These are phyloP conservation scores for Brachystomella parvula DNA, from an alignment of 1,140 invertebrate species.

Conservation along the genomic window DNA sequence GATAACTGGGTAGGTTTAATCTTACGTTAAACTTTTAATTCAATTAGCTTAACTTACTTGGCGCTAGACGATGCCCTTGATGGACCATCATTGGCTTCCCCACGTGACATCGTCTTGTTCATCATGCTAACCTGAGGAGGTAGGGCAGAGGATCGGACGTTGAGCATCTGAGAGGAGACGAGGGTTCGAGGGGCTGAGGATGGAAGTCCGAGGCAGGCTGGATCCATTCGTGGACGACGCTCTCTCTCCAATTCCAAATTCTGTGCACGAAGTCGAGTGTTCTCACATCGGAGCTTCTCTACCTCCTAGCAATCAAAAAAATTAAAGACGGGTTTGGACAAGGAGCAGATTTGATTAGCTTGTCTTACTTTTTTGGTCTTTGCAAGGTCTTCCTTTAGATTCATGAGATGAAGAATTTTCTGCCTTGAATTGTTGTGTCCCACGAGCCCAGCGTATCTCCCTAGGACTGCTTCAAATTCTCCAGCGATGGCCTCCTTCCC, in stretches of 20 bases:
- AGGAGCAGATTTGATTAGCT: neutral
- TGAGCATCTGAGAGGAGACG: neutral
- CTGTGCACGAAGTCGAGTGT: neutral
- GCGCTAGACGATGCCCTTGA: no score
- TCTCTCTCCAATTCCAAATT: neutral
- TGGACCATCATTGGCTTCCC: no score
- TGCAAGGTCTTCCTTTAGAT: neutral
- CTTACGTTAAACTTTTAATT: no score
- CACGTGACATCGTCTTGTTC: no score
- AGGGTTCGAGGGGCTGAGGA: neutral
- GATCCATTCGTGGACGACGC: neutral
- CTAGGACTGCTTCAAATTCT: neutral
- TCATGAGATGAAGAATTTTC: constrained; percentile 6
- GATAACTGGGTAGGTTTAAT: no score
- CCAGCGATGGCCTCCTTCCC: neutral
- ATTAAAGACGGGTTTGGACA: neutral
- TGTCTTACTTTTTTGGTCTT: neutral
- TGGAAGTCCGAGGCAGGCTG: no score
- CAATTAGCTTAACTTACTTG: no score
- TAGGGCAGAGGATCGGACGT: neutral
- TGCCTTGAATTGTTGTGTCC: neutral
- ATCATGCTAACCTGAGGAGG: no score
- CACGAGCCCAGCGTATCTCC: neutral
- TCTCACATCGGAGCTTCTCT: neutral
- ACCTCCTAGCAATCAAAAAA: neutral